Evolutionary conservation across 2,797 vertebrate genomes (phyloP).

Genomic region (Ptychadena robeensis): DNA sequence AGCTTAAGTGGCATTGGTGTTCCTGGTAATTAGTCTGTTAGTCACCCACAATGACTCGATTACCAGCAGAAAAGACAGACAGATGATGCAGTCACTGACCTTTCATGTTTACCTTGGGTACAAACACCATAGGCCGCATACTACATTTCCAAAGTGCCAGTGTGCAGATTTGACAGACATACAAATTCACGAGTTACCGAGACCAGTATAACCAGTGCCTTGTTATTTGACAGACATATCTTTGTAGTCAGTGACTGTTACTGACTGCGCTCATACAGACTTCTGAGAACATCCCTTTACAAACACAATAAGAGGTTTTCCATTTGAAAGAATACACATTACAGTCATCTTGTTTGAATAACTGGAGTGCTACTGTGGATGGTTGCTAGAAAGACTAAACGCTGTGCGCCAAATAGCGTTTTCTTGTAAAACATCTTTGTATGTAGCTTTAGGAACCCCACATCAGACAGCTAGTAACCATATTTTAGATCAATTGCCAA

Average conservation of each 20-base stretch:
- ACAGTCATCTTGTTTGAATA: not conserved
- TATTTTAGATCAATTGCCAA: too few relatives aligned
- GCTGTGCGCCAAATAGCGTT: too few relatives aligned
- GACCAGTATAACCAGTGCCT: not conserved
- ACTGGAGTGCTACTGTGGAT: not conserved
- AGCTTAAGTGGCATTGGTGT: conserved; percentile 28
- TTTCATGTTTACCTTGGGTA: not conserved
- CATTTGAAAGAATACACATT: too few relatives aligned
- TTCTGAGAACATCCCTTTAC: not conserved
- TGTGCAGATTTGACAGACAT: conserved; percentile 20
- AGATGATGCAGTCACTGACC: conserved; percentile 5
- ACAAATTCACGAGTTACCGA: not conserved
- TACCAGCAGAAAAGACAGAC: not conserved
- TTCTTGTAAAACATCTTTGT: too few relatives aligned
- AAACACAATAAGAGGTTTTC: not conserved
- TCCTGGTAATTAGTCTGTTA: conserved; percentile 38
- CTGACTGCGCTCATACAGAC: not conserved
- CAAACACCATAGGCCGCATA: conserved; percentile 7
- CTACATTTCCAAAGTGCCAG: conserved; percentile 42
- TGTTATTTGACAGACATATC: not conserved
- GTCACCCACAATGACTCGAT: conserved; percentile 9
- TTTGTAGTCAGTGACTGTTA: not conserved
- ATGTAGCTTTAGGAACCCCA: too few relatives aligned
- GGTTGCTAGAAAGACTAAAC: too few relatives aligned
- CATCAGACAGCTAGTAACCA: too few relatives aligned